A percentile compares a stretch with the other conserved stretches of the same genome.
Conservation (phyloP, 1,140 invertebrate species). For the Drosophila truncata region DNA sequence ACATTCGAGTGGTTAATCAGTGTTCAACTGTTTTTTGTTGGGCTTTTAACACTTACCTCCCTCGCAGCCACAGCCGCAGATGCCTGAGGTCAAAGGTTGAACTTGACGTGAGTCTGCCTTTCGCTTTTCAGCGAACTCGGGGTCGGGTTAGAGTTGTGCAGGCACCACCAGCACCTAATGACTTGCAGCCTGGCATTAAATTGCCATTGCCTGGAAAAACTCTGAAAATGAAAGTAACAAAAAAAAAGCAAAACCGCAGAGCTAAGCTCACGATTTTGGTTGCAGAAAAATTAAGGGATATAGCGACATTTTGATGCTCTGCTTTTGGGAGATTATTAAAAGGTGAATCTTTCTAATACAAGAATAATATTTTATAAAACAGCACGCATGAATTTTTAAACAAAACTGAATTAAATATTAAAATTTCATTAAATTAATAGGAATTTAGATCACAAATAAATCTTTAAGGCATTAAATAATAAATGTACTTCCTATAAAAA, state of each 20-base stretch:
- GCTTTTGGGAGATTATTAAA: background rate
- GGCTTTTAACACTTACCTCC: conserved; percentile 22
- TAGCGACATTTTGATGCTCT: conserved; percentile 27
- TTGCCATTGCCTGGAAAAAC: conserved; percentile 51
- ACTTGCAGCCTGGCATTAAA: conserved; percentile 47
- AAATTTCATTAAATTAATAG: background rate
- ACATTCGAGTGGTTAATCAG: conserved; percentile 45
- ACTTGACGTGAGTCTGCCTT: conserved; percentile 59
- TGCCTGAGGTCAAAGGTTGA: conserved; percentile 58
- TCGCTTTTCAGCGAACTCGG: conserved; percentile 49
- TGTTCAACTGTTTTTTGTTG: conserved; percentile 22
- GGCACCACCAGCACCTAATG: conserved; percentile 43
- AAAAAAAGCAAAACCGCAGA: conserved; percentile 7
- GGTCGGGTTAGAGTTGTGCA: conserved; percentile 47
- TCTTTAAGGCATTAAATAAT: background rate
- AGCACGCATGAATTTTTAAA: background rate
- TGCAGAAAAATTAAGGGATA: conserved; percentile 4
- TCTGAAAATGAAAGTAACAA: conserved; percentile 56
- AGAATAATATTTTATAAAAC: background rate
- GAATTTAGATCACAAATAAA: background rate
- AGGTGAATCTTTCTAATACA: background rate
- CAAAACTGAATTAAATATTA: background rate
- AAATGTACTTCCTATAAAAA: background rate
- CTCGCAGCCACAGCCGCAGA: conserved; percentile 1
- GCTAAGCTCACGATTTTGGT: conserved; percentile 63